Evolutionary conservation across 2,797 vertebrate species (phyloP), one percentile per base, ranked within the genome.

Genomic region (Myiotriccus ornatus): DNA sequence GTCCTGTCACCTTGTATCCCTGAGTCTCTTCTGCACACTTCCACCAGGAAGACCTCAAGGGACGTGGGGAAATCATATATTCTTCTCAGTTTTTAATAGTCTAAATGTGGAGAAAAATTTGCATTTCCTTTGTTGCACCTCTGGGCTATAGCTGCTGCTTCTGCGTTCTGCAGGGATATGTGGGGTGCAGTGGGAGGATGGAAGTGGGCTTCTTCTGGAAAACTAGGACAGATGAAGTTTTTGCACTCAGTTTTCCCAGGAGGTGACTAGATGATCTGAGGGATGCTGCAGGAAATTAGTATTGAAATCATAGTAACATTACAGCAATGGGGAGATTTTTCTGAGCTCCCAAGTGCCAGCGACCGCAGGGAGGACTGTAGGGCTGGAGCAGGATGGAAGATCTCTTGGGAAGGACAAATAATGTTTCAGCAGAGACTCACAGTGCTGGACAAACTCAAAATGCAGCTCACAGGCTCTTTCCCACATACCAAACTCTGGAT

Each of bases 121-220:
- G 47, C 85, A 73, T 93, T 93, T 90, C 67, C 43, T 93, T 84
- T 88, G 88, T 84, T 14, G 37, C 74, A 84, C 57, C 82, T 95
- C 75, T 89, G 88, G 89, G 87, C 75, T 89, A 84, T 49, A 65
- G 80, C 62, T 90, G 87, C 82, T 59, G 53, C 12, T 80, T 59
- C 76, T 88, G 43, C 39, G n/a, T 3, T 97, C 76, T 70, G 55
- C 57, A 46, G 84, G 76, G 89, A 86, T 30, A 34, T 10, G 85
- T 88, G 90, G 93, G 91, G 65, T 73, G 90, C 79, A 50, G 83
- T 71, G 73, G 90, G 93, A 86, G 89, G 91, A 90, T 69, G 55
- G 76, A 55, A 65, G 76, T 44, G 76, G 83, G 83, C 55, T 94
- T 12, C 3, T 53, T 89, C 79, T 82, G 73, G 62, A 90, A 93